Conservation (phyloP, 1,140 invertebrate genomes). For the Zaprionus davidi region DNA sequence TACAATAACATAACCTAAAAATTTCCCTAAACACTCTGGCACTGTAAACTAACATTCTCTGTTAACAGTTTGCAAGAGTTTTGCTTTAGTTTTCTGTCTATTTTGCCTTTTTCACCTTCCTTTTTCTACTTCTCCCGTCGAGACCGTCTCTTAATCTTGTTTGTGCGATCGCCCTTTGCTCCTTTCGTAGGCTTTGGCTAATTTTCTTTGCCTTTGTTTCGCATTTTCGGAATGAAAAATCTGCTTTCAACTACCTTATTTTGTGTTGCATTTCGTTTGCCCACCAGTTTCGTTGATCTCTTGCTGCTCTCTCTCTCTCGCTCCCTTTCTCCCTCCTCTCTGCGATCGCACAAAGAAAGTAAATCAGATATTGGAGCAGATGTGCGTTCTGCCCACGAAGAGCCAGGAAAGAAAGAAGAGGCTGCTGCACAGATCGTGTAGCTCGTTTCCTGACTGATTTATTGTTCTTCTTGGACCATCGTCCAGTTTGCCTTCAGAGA, state of each 20-base stretch:
- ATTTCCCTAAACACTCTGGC: background rate
- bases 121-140: constrained; percentile 2
- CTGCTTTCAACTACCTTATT: constrained; percentile 36
- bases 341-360: constrained; percentile 65
- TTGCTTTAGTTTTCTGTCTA: constrained; percentile 17
- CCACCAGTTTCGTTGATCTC: constrained; percentile 73
- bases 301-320: constrained; percentile 40
- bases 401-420: constrained; percentile 14
- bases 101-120: constrained; percentile 11
- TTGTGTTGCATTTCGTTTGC: constrained; percentile 40
- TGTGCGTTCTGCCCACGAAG: constrained; percentile 61
- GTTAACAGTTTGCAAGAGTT: background rate
- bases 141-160: constrained; percentile 63
- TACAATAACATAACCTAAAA: background rate
- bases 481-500: constrained; percentile 36
- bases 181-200: constrained; percentile 69
- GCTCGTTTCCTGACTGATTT: constrained; percentile 56
- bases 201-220: constrained; percentile 61
- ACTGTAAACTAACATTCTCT: constrained; percentile 7
- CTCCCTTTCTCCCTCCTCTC: constrained; percentile 47
- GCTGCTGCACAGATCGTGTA: constrained; percentile 7
- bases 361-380: constrained; percentile 82
- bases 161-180: constrained; percentile 76
- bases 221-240: constrained; percentile 44
- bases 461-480: constrained; percentile 52